Percentiles rank a stretch among this genome's conserved stretches.
Conservation (phyloP, 2,888 invertebrate genomes). For the Machimus rusticus region DNA sequence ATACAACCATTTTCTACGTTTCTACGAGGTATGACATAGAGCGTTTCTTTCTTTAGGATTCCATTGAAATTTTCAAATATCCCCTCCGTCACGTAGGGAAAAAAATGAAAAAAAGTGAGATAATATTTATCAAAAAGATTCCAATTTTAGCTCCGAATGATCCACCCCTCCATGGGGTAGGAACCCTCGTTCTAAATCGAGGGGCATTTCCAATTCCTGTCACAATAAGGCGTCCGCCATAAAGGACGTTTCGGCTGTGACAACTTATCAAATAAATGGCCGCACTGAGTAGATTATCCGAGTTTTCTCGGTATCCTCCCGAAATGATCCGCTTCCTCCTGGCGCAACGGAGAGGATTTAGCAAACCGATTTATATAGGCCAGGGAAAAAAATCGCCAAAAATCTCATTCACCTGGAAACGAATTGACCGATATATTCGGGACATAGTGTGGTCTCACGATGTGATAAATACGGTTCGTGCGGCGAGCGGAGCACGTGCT, state of each 20-base stretch:
- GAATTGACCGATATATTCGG: background rate
- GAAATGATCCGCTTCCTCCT: background rate
- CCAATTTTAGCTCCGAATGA: background rate
- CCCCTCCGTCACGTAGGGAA: background rate
- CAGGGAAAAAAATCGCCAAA: background rate
- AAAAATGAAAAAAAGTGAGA: background rate
- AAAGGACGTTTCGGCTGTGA: background rate
- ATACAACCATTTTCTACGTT: background rate
- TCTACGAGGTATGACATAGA: background rate
- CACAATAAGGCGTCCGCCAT: background rate
- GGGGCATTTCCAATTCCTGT: background rate
- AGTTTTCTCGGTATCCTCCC: background rate
- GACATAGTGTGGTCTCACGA: background rate
- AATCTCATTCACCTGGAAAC: conserved; percentile 29
- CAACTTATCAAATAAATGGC: conserved; percentile 14
- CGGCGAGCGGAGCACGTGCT: background rate
- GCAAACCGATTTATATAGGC: background rate
- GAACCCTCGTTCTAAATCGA: background rate
- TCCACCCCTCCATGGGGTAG: background rate
- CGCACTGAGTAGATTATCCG: conserved; percentile 1
- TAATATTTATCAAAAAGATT: background rate
- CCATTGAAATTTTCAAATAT: background rate
- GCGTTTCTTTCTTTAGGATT: background rate
- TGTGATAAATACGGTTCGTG: conserved; percentile 4
- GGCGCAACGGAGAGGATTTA: background rate